Percentiles rank a stretch among this genome's conserved stretches.
Evolutionary conservation across 2,797 vertebrate genomes (phyloP).

Genomic region (Syngnathus acus): DNA sequence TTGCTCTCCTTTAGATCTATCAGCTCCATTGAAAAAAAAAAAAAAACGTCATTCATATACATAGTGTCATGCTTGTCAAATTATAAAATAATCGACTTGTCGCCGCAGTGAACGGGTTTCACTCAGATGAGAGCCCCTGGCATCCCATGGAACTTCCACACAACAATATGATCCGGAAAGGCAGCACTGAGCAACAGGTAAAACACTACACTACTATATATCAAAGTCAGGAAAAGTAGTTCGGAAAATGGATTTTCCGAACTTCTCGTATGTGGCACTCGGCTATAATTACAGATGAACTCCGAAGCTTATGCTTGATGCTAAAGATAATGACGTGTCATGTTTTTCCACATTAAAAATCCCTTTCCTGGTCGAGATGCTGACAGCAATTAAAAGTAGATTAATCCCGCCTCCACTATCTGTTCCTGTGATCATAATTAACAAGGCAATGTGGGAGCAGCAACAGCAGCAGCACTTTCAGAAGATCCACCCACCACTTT

Average conservation of each 20-base stretch:
- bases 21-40: not conserved
- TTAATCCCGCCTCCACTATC: conserved; percentile 50
- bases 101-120: conserved; percentile 89
- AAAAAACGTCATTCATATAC: not conserved
- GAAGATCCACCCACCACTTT: conserved; percentile 44
- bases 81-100: not conserved
- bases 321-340: conserved; percentile 4
- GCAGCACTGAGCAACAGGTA: conserved; percentile 84
- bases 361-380: conserved; percentile 17
- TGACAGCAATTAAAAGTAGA: conserved; percentile 38
- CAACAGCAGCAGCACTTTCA: conserved; percentile 6
- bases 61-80: not conserved
- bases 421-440: conserved; percentile 55
- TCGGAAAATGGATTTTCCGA: too few species aligned
- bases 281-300: not conserved
- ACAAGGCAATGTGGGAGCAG: conserved; percentile 22
- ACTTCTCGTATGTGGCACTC: too few species aligned
- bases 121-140: conserved; percentile 76
- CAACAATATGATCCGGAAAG: conserved; percentile 73
- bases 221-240: too few species aligned
- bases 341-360: conserved; percentile 14
- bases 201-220: not conserved
- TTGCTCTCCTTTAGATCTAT: not conserved
- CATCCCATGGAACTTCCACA: conserved; percentile 79
- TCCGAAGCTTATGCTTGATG: not conserved